Percentiles rank a stretch among this genome's conserved stretches.
Conservation (phyloP, 2,888 invertebrate genomes). For the Operophtera brumata region DNA sequence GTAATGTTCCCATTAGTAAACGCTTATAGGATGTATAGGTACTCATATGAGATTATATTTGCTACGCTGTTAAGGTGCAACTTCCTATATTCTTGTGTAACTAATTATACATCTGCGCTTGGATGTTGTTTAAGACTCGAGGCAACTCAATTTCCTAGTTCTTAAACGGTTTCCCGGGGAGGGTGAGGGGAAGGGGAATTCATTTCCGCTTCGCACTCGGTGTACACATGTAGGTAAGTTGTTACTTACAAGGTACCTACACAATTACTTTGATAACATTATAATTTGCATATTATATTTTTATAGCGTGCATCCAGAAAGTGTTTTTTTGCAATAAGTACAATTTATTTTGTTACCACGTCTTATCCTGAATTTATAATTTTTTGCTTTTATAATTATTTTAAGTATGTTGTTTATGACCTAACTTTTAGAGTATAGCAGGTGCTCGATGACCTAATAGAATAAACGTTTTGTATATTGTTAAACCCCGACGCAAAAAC, state of each 20-base stretch:
- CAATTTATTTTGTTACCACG: too few relatives aligned
- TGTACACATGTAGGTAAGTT: slow-evolving; percentile 14
- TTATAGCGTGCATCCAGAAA: neutral
- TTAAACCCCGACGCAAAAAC: too few relatives aligned
- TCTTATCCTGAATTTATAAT: too few relatives aligned
- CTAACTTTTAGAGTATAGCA: too few relatives aligned
- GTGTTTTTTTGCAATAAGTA: too few relatives aligned
- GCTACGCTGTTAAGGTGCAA: neutral
- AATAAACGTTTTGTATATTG: too few relatives aligned
- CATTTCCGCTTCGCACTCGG: slow-evolving; percentile 54
- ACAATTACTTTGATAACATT: neutral
- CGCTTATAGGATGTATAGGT: too few relatives aligned
- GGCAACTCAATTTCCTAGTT: slow-evolving; percentile 60
- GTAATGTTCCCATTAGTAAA: too few relatives aligned
- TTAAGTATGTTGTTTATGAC: too few relatives aligned
- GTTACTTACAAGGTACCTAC: neutral
- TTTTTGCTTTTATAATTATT: too few relatives aligned
- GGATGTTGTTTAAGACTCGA: slow-evolving; percentile 38
- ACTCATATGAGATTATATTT: slow-evolving; percentile 2
- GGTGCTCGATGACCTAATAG: too few relatives aligned
- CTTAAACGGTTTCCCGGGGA: slow-evolving; percentile 50
- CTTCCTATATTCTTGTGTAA: slow-evolving; percentile 25
- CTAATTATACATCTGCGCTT: slow-evolving; percentile 43
- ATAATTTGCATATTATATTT: neutral
- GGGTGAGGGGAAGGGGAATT: slow-evolving; percentile 33